Percentiles rank a stretch among this genome's conserved stretches.
These are phyloP conservation scores for Cydia pomonella DNA, from an alignment of 1,140 invertebrate species.

Conservation along the genomic window DNA sequence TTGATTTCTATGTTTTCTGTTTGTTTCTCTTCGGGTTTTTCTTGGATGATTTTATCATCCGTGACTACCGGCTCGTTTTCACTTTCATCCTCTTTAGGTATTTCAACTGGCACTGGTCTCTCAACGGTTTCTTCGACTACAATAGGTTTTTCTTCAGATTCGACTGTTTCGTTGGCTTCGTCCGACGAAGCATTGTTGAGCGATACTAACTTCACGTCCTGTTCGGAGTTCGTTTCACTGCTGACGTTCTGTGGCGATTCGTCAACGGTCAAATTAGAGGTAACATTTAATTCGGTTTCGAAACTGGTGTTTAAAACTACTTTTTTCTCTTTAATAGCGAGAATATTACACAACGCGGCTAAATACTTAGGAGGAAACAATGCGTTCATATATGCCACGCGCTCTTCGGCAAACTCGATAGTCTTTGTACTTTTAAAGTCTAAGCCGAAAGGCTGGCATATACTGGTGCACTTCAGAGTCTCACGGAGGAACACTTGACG, in stretches of 20 bases:
- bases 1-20: slow-evolving; percentile 53
- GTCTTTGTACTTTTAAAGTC: slow-evolving; percentile 81
- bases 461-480: slow-evolving; percentile 80
- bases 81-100: slow-evolving; percentile 57
- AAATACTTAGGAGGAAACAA: slow-evolving; percentile 85
- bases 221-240: slow-evolving; percentile 61
- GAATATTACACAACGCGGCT: slow-evolving; percentile 88
- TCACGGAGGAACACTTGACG: slow-evolving; percentile 80
- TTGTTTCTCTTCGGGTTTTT: slow-evolving; percentile 48
- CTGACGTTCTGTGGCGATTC: slow-evolving; percentile 62
- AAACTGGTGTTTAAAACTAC: slow-evolving; percentile 84
- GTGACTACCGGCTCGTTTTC: slow-evolving; percentile 44
- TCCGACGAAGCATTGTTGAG: slow-evolving; percentile 60
- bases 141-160: slow-evolving; percentile 50
- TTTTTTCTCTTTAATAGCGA: slow-evolving; percentile 85
- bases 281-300: slow-evolving; percentile 77
- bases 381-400: slow-evolving; percentile 80
- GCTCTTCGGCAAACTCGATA: slow-evolving; percentile 70
- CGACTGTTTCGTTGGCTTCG: slow-evolving; percentile 53
- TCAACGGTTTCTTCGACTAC: slow-evolving; percentile 42
- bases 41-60: slow-evolving; percentile 49
- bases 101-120: slow-evolving; percentile 46
- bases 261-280: slow-evolving; percentile 77
- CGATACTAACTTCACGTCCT: slow-evolving; percentile 62
- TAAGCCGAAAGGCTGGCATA: slow-evolving; percentile 82